Conservation (phyloP, 2,888 invertebrate genomes). For the Magallana nippona region DNA sequence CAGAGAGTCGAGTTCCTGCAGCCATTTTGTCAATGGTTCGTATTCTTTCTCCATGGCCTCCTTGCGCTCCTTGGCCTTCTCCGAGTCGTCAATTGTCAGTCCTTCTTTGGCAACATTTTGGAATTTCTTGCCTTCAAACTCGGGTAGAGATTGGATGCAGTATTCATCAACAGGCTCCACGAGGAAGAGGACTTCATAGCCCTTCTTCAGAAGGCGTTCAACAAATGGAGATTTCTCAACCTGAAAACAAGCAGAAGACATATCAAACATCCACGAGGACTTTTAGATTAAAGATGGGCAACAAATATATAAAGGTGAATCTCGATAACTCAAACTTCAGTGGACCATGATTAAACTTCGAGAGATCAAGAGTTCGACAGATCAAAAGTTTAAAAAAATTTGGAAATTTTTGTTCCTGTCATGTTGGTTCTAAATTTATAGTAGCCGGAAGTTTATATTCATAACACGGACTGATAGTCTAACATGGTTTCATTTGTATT, state of each 20-base stretch:
- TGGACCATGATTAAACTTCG: no score
- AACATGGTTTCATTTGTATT: no score
- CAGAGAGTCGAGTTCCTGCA: conserved; percentile 87
- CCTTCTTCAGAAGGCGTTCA: conserved; percentile 93
- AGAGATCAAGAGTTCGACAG: no score
- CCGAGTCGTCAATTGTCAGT: conserved; percentile 88
- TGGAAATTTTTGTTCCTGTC: no score
- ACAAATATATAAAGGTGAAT: no score
- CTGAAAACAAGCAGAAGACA: conserved; percentile 65
- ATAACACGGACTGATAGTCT: no score
- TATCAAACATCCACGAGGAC: no score
- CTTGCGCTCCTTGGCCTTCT: conserved; percentile 84
- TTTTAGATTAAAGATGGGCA: no score
- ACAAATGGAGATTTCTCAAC: conserved; percentile 94
- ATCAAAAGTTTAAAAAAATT: no score
- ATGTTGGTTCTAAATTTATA: no score
- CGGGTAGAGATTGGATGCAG: conserved; percentile 95
- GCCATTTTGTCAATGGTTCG: conserved; percentile 95
- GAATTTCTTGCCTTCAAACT: conserved; percentile 99
- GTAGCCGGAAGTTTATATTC: no score
- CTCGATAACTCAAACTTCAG: no score
- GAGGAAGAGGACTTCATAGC: conserved; percentile 96
- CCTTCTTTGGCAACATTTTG: conserved; percentile 98
- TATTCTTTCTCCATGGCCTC: conserved; percentile 89
- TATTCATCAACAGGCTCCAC: conserved; percentile 99